A percentile compares a stretch with the other conserved stretches of the same genome.
Evolutionary conservation across 2,888 invertebrate genomes (phyloP).

Genomic region (Nesidiocoris tenuis): DNA sequence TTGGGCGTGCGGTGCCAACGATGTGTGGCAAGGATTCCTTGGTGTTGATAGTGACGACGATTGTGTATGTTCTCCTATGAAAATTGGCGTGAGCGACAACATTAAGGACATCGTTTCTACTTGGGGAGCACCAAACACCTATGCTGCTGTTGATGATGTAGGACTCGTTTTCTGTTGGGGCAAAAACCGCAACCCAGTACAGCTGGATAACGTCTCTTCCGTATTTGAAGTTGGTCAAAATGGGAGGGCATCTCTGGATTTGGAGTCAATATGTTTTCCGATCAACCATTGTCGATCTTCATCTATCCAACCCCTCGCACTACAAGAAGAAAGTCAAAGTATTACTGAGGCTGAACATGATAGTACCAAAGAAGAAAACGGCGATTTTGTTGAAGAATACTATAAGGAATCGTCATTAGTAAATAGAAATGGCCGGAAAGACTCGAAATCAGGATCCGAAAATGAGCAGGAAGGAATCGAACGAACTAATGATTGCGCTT

Average conservation of each 20-base stretch:
- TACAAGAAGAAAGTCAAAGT: conserved; percentile 8
- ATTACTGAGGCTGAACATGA: too few species aligned
- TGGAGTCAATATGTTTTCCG: conserved; percentile 27
- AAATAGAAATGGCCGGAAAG: background rate
- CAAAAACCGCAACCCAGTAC: conserved; percentile 15
- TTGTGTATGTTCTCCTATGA: conserved; percentile 20
- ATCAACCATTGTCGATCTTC: conserved; percentile 6
- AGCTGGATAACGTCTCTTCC: conserved; percentile 25
- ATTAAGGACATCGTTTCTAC: conserved; percentile 26
- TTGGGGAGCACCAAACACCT: conserved; percentile 34
- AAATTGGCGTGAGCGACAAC: conserved; percentile 21
- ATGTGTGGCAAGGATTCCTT: conserved; percentile 32
- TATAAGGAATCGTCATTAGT: too few species aligned
- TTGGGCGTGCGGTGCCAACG: conserved; percentile 35
- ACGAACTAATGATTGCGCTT: too few species aligned
- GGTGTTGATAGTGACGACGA: conserved; percentile 32
- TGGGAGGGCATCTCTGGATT: conserved; percentile 23
- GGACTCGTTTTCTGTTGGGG: conserved; percentile 34
- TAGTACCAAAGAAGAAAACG: too few species aligned
- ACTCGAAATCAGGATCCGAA: background rate
- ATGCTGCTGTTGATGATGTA: conserved; percentile 31
- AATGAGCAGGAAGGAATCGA: background rate
- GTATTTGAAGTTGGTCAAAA: conserved; percentile 25
- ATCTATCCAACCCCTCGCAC: conserved; percentile 10
- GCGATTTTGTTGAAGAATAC: too few species aligned